Evolutionary conservation across 2,888 invertebrate species (phyloP).

Genomic region (Drosophila yooni): DNA sequence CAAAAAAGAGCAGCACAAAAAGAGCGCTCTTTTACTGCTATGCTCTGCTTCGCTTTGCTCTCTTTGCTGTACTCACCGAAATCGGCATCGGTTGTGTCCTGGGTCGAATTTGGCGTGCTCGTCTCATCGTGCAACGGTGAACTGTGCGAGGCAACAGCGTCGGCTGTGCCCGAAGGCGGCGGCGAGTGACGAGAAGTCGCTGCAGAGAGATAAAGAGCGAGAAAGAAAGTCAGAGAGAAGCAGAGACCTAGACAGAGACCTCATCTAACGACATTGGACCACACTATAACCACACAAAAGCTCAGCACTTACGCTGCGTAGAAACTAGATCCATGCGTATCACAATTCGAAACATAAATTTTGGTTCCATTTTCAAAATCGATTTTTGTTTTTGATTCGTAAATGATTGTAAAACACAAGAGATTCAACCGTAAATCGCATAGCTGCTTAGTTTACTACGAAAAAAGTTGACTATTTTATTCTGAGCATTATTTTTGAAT

Average conservation of each 20-base stretch:
- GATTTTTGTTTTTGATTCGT: neutral
- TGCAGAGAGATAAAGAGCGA: conserved; percentile 21
- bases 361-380: conserved; percentile 23
- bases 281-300: neutral
- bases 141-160: conserved; percentile 51
- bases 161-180: conserved; percentile 44
- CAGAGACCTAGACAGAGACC: neutral
- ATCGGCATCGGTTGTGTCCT: conserved; percentile 66
- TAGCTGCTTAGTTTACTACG: neutral
- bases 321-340: conserved; percentile 12
- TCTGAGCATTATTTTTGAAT: neutral
- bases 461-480: neutral
- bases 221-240: neutral
- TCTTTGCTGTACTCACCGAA: conserved; percentile 77
- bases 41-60: neutral
- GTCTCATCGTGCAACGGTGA: conserved; percentile 61
- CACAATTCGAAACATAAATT: conserved; percentile 33
- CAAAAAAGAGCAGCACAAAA: conserved; percentile 24
- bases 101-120: conserved; percentile 71
- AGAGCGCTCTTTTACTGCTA: conserved; percentile 3
- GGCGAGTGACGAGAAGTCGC: conserved; percentile 74
- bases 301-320: conserved; percentile 11
- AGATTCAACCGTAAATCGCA: conserved; percentile 12
- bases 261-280: neutral
- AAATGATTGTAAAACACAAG: neutral